Base-by-base conservation (phyloP, 2,113 vertebrate species). In the Gallinago paraguaiae region DNA sequence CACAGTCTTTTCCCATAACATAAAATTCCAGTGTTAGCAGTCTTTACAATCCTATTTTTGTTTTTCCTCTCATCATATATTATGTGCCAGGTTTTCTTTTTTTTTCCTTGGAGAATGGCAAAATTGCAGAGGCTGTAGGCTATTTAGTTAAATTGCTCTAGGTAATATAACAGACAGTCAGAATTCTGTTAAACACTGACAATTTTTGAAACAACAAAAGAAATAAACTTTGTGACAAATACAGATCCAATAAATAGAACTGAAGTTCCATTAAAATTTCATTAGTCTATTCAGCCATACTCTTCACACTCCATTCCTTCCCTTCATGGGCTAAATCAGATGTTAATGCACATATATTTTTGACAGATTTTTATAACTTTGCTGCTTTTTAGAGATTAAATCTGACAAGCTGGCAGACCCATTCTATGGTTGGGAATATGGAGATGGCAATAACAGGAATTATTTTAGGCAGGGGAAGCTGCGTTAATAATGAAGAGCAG, bases 331-430 rank as follows among this genome's bases (percentile, higher is more conserved):
- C 13, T 89, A 83, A 94, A 83, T 95, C 83, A 90, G 67, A 96
- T 96, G 83, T 92, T 96, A 96, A 82, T 61, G 63, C 45, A 78
- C 35, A 71, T 35, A 33, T 18, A 86, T 91, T 81, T 97, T 69
- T 83, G 30, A 75, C 83, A 91, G 17, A 82, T 89, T 95, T 95
- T 87, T 57, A 65, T 95, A 86, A 59, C 68, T 91, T 56, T 35
- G 7, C 19, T 91, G 75, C n/a, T 87, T 97, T 71, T 87, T 37
- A 39, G 53, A 78, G 27, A 95, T 93, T 79, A 93, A 88, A 53
- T 93, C 41, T 96, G 89, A 95, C 84, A 91, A 65, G 20, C 23
- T 39, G 86, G 57, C 31, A 86, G 70, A 48, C 46, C 51, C 30
- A 31, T 64, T 92, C 46, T 35, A 4, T 46, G 28, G 27, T 16